phyloP scores from a whole-genome alignment of 2,113 vertebrate species.

The Sitta europaea region DNA sequence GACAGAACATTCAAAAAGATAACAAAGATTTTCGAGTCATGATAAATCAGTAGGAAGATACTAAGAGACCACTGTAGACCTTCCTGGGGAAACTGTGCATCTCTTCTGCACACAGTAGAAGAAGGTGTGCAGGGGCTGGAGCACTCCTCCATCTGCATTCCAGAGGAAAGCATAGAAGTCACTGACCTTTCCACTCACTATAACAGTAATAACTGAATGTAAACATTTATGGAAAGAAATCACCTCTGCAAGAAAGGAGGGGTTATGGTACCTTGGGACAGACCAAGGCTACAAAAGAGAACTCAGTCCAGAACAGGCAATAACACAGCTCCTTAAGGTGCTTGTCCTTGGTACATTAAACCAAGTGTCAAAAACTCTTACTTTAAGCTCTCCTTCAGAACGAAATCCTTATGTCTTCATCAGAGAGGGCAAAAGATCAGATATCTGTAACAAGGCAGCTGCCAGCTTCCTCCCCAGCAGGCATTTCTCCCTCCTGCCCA shows the following conservation, averaged over 20 bases:
- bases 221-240: neutral
- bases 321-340: neutral
- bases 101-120: neutral
- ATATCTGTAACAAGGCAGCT: neutral
- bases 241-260: neutral
- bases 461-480: neutral
- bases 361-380: neutral
- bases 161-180: neutral
- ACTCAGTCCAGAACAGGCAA: neutral
- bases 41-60: neutral
- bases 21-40: neutral
- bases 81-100: rapidly evolving
- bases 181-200: neutral
- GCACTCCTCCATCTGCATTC: neutral
- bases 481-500: neutral
- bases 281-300: neutral
- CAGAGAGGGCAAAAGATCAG: neutral
- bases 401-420: neutral
- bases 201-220: neutral
- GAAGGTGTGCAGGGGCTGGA: neutral
- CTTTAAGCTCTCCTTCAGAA: neutral
- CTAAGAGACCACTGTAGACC: neutral
- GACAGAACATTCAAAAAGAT: neutral
- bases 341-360: rapidly evolving
- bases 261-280: rapidly evolving